phyloP scores from a whole-genome alignment of 2,888 invertebrate genomes.

The Acleris emargana region DNA sequence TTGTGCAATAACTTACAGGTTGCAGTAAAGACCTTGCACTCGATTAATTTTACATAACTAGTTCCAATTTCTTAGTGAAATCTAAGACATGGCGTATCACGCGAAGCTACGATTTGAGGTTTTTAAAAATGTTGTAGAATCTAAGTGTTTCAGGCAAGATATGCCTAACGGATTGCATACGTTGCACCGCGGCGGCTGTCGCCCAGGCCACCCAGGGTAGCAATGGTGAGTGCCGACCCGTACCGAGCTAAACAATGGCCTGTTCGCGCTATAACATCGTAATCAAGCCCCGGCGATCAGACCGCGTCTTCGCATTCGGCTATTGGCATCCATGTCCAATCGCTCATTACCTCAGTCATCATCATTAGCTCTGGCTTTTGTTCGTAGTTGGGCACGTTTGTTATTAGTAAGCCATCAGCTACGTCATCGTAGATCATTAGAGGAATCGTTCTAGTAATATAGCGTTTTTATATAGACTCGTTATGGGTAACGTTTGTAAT shows the following conservation, averaged over 20 bases:
- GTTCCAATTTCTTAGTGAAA: constrained; percentile 6
- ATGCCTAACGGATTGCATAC: constrained; percentile 68
- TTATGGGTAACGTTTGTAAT: too few relatives aligned
- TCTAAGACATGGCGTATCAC: constrained; percentile 11
- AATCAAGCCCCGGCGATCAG: constrained; percentile 20
- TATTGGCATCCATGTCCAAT: constrained; percentile 34
- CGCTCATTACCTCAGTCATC: constrained; percentile 41
- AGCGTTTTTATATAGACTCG: too few relatives aligned
- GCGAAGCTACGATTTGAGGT: constrained; percentile 26
- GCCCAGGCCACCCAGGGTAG: constrained; percentile 63
- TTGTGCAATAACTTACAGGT: constrained; percentile 12
- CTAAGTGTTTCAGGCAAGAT: constrained; percentile 63
- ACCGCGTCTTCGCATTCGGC: constrained; percentile 23
- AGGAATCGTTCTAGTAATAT: neutral
- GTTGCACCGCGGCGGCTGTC: constrained; percentile 70
- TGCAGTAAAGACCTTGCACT: constrained; percentile 30
- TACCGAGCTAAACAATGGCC: constrained; percentile 24
- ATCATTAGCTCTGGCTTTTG: constrained; percentile 45
- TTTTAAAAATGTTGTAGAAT: constrained; percentile 54
- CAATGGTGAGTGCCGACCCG: constrained; percentile 67
- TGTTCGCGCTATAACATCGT: constrained; percentile 14
- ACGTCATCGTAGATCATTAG: constrained; percentile 20
- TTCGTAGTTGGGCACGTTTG: constrained; percentile 24
- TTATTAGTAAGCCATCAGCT: constrained; percentile 26
- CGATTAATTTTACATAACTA: constrained; percentile 16